Percentiles rank a stretch among this genome's conserved stretches.
Conservation (phyloP, 2,888 invertebrate species). For the Ecliptopera silaceata region DNA sequence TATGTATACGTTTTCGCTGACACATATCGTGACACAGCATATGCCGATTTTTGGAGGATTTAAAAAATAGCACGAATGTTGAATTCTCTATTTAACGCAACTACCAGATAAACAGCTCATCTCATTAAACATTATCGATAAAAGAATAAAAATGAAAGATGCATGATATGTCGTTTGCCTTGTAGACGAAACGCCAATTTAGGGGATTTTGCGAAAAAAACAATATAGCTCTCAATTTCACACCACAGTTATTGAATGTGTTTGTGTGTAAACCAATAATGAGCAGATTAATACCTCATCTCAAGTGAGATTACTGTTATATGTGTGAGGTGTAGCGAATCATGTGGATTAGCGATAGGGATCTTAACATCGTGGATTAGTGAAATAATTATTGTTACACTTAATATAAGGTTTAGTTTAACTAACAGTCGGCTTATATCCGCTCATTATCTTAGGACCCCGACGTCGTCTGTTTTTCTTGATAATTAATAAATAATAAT, state of each 20-base stretch:
- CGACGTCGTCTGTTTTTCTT: too few species aligned
- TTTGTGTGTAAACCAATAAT: background rate
- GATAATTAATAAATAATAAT: too few species aligned
- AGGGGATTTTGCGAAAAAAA: constrained; percentile 5
- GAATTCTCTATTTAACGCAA: too few species aligned
- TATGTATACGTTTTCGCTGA: too few species aligned
- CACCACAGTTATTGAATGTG: background rate
- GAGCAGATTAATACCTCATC: constrained; percentile 19
- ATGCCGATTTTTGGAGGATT: too few species aligned
- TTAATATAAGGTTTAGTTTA: background rate
- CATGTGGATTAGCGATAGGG: constrained; percentile 13
- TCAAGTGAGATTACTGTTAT: constrained; percentile 8
- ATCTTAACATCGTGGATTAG: constrained; percentile 17
- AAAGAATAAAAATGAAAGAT: too few species aligned
- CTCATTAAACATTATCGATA: too few species aligned
- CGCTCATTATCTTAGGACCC: background rate
- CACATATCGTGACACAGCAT: too few species aligned
- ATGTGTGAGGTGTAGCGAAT: constrained; percentile 7
- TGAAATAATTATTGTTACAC: constrained; percentile 8
- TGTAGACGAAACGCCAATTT: constrained; percentile 17
- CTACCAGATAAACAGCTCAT: too few species aligned
- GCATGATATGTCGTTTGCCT: too few species aligned
- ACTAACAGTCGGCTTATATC: background rate
- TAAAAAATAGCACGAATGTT: too few species aligned
- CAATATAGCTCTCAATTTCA: background rate